Conservation (phyloP, 2,888 invertebrate species). For the Brachyptera putata region DNA sequence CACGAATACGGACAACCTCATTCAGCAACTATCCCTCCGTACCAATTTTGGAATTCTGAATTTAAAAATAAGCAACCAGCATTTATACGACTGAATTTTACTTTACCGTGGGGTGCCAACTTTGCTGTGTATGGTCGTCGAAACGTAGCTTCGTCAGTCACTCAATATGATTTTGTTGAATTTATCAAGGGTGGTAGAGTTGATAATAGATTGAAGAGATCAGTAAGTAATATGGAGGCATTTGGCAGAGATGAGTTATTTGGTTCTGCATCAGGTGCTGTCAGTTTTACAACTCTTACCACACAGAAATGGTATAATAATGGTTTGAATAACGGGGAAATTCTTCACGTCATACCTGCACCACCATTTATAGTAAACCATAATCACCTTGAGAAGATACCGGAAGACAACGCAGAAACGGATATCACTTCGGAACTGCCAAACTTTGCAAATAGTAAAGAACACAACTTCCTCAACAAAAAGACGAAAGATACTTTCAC, state of each 20-base stretch:
- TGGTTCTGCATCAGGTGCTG: slow-evolving; percentile 23
- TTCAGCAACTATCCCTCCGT: slow-evolving; percentile 78
- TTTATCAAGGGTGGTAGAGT: slow-evolving; percentile 83
- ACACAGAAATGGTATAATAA: slow-evolving; percentile 29
- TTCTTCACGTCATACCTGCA: slow-evolving; percentile 30
- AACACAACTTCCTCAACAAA: background rate
- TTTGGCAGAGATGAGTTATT: slow-evolving; percentile 15
- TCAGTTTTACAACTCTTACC: slow-evolving; percentile 30
- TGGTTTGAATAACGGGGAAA: slow-evolving; percentile 13
- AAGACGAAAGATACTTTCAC: background rate
- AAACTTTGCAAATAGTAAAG: background rate
- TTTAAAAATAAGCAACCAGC: slow-evolving; percentile 87
- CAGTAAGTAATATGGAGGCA: slow-evolving; percentile 19
- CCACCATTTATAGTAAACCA: slow-evolving; percentile 33
- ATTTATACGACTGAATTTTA: slow-evolving; percentile 83
- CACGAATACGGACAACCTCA: slow-evolving; percentile 81
- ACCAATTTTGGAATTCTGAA: slow-evolving; percentile 91
- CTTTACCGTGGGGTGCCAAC: slow-evolving; percentile 87
- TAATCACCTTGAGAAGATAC: slow-evolving; percentile 31
- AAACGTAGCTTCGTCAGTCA: slow-evolving; percentile 93
- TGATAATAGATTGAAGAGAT: slow-evolving; percentile 67
- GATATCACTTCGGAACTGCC: slow-evolving; percentile 18
- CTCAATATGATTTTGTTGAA: slow-evolving; percentile 95
- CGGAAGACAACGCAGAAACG: slow-evolving; percentile 23
- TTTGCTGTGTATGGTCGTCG: slow-evolving; percentile 94